Base-by-base conservation (phyloP, 1,140 invertebrate genomes). In the Apis florea region DNA sequence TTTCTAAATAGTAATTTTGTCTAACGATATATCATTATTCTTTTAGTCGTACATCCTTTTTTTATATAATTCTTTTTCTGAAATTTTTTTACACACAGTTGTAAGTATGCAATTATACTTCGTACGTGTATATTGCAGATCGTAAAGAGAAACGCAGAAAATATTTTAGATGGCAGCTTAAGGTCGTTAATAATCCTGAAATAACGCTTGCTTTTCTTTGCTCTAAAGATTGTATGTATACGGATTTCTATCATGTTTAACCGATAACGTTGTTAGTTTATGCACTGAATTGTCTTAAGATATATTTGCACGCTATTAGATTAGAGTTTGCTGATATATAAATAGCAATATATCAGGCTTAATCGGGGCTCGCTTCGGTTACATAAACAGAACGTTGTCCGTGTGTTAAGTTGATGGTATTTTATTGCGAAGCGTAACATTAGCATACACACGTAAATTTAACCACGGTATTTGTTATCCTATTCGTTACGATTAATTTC, bases 231-330 rank as follows among this genome's bases (percentile, higher is more conserved):
- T 58, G 63, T 82, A 13, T 19, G 19, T 75, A 56, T 26, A 59
- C 51, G 51, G 68, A 78, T 66, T 58, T 82, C 54, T 66, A 67
- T 83, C 64, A 68, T 69, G 56, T 63, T 69, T 54, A 24, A 10
- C 66, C 69, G 49, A 83, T 79, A 74, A 74, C 73, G 64, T 63
- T 69, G 70, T 58, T 79, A 31, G 66, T 71, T 79, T 83, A 75
- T 74, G 64, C 40, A 40, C 74, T 24, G 64, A 54, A 73, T 56
- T 54, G 56, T 75, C 59, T 63, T 56, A 75, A 79, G 59, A 85
- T 74, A 84, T 84, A 71, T 77, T 82, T 86, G 70, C 75, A 61
- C 40, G 81, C 51, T 21, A 54, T 63, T 79, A 78, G 82, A 79
- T 86, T 72, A 67, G 53, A 58, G 26, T 58, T 53, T 19, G 40